Percentiles rank a stretch among this genome's conserved stretches.
phyloP scores from a whole-genome alignment of 1,140 invertebrate genomes.

The Xylocopa sonorina region DNA sequence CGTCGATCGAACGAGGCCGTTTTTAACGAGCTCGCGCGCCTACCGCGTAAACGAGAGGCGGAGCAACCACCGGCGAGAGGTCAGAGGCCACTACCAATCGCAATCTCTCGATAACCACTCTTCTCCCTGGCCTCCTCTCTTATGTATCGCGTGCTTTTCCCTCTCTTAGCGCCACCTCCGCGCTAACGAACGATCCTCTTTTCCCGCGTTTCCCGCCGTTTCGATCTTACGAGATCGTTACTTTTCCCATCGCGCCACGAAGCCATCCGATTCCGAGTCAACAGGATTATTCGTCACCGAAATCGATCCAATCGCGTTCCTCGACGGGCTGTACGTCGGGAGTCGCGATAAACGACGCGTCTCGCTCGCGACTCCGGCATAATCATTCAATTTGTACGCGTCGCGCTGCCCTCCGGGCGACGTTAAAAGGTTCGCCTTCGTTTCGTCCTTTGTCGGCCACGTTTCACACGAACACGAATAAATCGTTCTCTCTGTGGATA shows the following conservation, averaged over 20 bases:
- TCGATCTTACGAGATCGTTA: too few species aligned
- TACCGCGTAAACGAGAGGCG: conserved; percentile 73
- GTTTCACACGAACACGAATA: not conserved
- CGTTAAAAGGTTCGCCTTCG: not conserved
- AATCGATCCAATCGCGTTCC: conserved; percentile 73
- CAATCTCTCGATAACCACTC: conserved; percentile 71
- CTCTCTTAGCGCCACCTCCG: too few species aligned
- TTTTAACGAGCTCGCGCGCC: conserved; percentile 46
- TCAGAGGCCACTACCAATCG: conserved; percentile 76
- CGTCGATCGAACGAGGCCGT: conserved; percentile 6
- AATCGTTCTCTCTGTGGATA: not conserved
- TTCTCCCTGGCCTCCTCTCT: conserved; percentile 36
- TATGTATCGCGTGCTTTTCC: not conserved
- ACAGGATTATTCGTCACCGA: conserved; percentile 66
- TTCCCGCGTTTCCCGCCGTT: too few species aligned
- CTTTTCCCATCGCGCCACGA: too few species aligned
- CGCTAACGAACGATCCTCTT: too few species aligned
- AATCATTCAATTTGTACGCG: conserved; percentile 73
- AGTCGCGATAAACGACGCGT: conserved; percentile 51
- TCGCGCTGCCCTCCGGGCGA: conserved; percentile 26
- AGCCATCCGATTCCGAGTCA: not conserved
- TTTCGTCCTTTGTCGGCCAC: not conserved
- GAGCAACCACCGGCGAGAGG: conserved; percentile 67
- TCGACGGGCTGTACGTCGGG: conserved; percentile 49
- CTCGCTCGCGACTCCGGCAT: conserved; percentile 66